These are phyloP conservation scores for Oasisia sp. DNA, from an alignment of 2,888 invertebrate species.

Conservation along the genomic window DNA sequence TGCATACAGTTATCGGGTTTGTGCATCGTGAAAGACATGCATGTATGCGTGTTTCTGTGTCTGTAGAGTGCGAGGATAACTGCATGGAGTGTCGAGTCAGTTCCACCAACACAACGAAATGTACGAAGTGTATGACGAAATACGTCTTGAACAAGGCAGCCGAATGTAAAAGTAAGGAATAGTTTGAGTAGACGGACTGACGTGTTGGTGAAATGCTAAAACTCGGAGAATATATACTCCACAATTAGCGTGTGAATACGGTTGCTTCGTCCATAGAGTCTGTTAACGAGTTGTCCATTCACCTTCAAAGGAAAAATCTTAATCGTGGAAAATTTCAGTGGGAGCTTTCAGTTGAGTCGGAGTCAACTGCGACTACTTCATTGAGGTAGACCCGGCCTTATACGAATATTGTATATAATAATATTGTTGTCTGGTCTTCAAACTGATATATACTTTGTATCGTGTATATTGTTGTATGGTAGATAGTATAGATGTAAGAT, in stretches of 20 bases:
- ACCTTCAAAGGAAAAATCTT: too few species aligned
- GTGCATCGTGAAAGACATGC: background rate
- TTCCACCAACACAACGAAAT: background rate
- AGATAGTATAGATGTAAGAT: background rate
- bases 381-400: too few species aligned
- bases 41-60: background rate
- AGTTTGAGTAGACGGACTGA: background rate
- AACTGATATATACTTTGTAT: background rate
- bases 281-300: too few species aligned
- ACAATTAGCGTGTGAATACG: too few species aligned
- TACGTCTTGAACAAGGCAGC: background rate
- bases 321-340: too few species aligned
- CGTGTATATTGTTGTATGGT: background rate
- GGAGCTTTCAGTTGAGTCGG: too few species aligned
- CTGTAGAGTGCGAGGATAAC: background rate
- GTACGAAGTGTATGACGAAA: background rate
- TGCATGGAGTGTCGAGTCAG: background rate
- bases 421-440: too few species aligned
- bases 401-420: too few species aligned
- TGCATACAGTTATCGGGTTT: background rate
- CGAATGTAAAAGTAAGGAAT: background rate
- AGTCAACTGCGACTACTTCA: too few species aligned
- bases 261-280: too few species aligned
- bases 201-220: background rate
- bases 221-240: background rate